These are phyloP conservation scores for Dipus sagitta DNA, from an alignment of 2,797 vertebrate species.

Conservation along the genomic window DNA sequence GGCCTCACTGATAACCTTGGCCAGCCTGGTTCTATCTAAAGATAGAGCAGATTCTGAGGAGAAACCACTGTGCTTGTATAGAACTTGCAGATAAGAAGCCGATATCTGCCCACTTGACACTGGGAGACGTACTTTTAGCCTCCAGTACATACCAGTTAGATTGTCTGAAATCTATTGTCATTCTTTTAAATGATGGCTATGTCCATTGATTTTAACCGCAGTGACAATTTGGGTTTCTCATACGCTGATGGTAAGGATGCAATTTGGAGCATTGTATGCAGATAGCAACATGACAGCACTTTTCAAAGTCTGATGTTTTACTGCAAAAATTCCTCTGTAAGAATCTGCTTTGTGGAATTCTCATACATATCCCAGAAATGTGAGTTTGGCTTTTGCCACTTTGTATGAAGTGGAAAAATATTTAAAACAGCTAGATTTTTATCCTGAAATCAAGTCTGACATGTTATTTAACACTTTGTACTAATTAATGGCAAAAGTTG, in stretches of 20 bases:
- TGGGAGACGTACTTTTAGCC: background rate
- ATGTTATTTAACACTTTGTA: conserved; percentile 13
- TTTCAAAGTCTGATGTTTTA: conserved; percentile 22
- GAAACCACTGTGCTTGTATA: conserved; percentile 54
- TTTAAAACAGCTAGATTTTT: background rate
- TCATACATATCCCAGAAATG: background rate
- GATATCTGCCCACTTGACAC: background rate
- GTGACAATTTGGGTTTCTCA: background rate
- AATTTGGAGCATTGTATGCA: background rate
- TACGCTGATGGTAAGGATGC: background rate
- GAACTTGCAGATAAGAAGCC: background rate
- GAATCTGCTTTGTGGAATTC: background rate
- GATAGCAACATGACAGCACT: background rate
- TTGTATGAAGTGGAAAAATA: background rate
- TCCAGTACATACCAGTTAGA: background rate
- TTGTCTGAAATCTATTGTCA: background rate
- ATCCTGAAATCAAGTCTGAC: conserved; percentile 28
- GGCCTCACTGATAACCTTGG: conserved; percentile 71
- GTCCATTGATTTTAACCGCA: background rate
- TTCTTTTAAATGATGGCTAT: background rate
- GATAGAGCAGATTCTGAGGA: background rate
- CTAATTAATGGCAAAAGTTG: background rate
- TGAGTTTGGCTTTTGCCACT: background rate
- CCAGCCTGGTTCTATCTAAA: background rate
- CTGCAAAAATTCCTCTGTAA: conserved; percentile 17